Evolutionary conservation across 2,888 invertebrate species (phyloP).

Genomic region (Cloeon dipterum): DNA sequence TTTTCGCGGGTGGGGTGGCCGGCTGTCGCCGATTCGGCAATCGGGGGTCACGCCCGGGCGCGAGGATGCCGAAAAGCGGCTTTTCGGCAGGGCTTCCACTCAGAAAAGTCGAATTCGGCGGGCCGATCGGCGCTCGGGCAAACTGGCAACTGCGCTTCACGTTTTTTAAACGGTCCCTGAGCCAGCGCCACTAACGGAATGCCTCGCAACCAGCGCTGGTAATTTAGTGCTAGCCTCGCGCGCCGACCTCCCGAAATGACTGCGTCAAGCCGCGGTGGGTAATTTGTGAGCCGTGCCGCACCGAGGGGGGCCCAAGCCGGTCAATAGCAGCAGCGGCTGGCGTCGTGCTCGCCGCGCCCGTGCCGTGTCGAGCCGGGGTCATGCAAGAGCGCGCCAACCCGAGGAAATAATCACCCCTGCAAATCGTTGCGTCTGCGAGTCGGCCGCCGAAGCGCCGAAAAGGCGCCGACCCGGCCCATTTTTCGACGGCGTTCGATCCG

Average conservation of each 20-base stretch:
- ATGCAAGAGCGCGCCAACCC: neutral
- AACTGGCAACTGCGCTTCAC: too few species aligned
- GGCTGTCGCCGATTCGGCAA: too few species aligned
- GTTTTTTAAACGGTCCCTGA: too few species aligned
- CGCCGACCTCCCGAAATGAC: neutral
- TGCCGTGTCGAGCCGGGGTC: conserved; percentile 9
- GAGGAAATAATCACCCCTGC: neutral
- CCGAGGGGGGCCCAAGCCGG: conserved; percentile 9
- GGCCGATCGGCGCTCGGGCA: too few species aligned
- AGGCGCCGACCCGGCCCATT: too few species aligned
- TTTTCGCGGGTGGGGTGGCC: conserved; percentile 13
- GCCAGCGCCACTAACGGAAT: too few species aligned
- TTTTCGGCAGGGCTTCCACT: neutral
- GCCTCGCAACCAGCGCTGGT: too few species aligned
- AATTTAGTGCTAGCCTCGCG: neutral
- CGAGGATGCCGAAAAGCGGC: neutral
- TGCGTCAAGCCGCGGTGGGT: neutral
- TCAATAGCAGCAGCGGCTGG: conserved; percentile 11
- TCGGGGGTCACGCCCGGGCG: neutral
- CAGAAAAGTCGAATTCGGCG: too few species aligned
- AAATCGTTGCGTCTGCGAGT: too few species aligned
- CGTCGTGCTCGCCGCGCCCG: conserved; percentile 12
- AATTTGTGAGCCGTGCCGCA: conserved; percentile 7
- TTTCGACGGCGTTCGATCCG: too few species aligned
- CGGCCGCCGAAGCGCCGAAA: too few species aligned